These are phyloP conservation scores for Trachythela sp. DNA, from an alignment of 64 coral and sea anemone species.

Conservation along the genomic window DNA sequence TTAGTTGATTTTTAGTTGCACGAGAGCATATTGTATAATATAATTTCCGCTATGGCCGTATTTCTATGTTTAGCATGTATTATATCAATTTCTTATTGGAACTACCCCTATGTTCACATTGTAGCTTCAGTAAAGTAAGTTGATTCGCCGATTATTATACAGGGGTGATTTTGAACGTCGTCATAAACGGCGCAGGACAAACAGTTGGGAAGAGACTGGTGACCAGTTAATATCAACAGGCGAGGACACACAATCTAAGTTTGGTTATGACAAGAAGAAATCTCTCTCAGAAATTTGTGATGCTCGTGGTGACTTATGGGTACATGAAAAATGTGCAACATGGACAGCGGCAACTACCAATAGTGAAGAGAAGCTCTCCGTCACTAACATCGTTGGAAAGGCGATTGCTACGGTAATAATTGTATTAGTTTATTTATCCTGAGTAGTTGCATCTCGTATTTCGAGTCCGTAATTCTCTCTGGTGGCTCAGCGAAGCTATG, in stretches of 20 bases:
- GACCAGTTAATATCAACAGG: neutral
- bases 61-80: no score
- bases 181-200: conserved; percentile 4
- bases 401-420: conserved; percentile 62
- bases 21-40: no score
- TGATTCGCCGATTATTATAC: neutral
- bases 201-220: neutral
- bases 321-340: conserved; percentile 90
- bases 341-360: conserved; percentile 77
- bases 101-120: no score
- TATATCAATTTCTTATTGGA: no score
- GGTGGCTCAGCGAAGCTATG: no score
- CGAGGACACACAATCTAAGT: neutral
- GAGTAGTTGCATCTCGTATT: no score
- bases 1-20: no score
- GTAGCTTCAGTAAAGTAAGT: no score
- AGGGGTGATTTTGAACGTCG: neutral
- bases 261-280: conserved; percentile 65
- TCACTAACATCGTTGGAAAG: conserved; percentile 62
- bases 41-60: no score
- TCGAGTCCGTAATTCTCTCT: no score
- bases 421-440: neutral
- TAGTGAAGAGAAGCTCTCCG: conserved; percentile 45
- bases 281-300: conserved; percentile 65
- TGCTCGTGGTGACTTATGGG: conserved; percentile 66